Evolutionary conservation across 92 coral and sea anemone genomes (phyloP).

Genomic region (Zoanthus gigantus): DNA sequence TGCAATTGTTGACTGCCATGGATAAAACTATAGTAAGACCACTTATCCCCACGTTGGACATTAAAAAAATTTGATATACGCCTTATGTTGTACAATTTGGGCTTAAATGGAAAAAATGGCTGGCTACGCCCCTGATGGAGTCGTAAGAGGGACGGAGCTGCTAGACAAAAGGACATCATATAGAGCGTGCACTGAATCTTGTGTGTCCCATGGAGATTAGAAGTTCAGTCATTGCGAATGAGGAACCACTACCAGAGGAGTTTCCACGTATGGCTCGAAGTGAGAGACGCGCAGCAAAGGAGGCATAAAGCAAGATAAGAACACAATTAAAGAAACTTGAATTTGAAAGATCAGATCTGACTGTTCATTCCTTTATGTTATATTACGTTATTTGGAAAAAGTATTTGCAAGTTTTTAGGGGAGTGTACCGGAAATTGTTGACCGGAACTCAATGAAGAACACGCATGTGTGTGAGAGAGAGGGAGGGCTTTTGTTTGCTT

Average conservation of each 20-base stretch:
- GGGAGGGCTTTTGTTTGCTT: not conserved
- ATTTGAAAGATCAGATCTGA: not conserved
- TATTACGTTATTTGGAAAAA: conserved; percentile 6
- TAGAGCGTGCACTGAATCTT: conserved; percentile 54
- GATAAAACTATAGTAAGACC: too few relatives aligned
- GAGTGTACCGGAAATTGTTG: not conserved
- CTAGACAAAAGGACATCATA: conserved; percentile 58
- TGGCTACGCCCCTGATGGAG: conserved; percentile 5
- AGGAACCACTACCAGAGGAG: conserved; percentile 31
- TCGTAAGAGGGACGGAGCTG: conserved; percentile 38
- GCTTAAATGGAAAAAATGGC: too few relatives aligned
- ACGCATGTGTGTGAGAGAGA: not conserved
- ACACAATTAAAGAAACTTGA: not conserved
- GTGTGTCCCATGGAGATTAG: conserved; percentile 53
- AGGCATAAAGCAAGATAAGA: conserved; percentile 1
- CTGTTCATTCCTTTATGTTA: not conserved
- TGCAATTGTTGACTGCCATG: too few relatives aligned
- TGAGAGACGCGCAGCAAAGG: conserved; percentile 20
- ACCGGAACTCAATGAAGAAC: not conserved
- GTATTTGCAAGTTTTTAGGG: conserved; percentile 5
- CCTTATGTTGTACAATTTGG: too few relatives aligned
- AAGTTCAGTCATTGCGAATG: conserved; percentile 22
- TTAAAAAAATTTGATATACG: too few relatives aligned
- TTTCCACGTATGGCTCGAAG: conserved; percentile 6
- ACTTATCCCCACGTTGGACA: too few relatives aligned